These are phyloP conservation scores for Pitangus sulphuratus DNA, from an alignment of 2,797 vertebrate species.

Conservation along the genomic window DNA sequence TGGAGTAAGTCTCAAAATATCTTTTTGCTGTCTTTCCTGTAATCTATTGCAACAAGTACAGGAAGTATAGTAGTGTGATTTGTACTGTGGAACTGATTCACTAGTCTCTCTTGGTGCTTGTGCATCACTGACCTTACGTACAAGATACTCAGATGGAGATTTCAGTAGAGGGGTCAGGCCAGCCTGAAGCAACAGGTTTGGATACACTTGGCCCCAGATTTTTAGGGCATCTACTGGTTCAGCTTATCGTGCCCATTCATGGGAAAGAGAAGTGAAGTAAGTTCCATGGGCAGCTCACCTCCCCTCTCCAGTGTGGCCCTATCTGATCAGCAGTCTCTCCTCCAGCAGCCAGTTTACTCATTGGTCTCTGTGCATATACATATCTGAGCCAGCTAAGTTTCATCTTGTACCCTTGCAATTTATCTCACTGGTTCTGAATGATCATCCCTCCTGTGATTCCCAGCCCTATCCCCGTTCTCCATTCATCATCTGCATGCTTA, in stretches of 20 bases:
- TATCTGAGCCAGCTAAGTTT: neutral
- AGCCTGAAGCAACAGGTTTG: neutral
- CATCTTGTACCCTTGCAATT: neutral
- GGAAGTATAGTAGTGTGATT: neutral
- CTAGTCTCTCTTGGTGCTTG: neutral
- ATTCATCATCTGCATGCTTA: neutral
- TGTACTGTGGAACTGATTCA: fast-evolving
- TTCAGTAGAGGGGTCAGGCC: neutral
- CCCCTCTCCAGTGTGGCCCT: neutral
- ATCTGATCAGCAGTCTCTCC: neutral
- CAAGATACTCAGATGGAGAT: neutral
- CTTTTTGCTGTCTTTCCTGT: neutral
- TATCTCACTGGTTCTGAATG: constrained; percentile 6
- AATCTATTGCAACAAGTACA: neutral
- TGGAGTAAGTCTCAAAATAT: neutral
- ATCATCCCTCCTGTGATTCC: neutral
- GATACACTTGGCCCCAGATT: neutral
- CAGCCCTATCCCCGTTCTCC: neutral
- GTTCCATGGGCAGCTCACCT: neutral
- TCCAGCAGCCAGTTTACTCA: neutral
- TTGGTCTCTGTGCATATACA: neutral
- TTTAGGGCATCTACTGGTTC: neutral
- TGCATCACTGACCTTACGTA: fast-evolving
- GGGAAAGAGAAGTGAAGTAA: neutral
- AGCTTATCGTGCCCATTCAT: fast-evolving